Evolutionary conservation across 1,140 invertebrate genomes (phyloP).

Genomic region (Propsilocerus akamusi): DNA sequence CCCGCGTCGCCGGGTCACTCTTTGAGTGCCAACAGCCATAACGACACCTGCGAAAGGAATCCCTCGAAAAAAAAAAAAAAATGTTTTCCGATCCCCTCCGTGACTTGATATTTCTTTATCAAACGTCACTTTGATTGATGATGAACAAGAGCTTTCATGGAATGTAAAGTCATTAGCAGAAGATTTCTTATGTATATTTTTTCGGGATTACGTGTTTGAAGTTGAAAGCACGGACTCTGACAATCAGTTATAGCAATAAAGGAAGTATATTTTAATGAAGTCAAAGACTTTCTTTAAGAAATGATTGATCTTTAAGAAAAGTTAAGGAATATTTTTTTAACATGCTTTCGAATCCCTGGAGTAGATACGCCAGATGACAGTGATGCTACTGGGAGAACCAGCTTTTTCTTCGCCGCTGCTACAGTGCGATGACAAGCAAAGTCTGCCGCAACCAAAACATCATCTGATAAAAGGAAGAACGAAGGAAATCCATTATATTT

Average conservation of each 20-base stretch:
- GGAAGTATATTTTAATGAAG: constrained; percentile 12
- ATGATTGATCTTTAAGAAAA: constrained; percentile 23
- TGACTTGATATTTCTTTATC: constrained; percentile 31
- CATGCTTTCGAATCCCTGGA: constrained; percentile 26
- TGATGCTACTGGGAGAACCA: constrained; percentile 29
- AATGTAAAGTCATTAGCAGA: constrained; percentile 27
- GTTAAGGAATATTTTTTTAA: constrained; percentile 26
- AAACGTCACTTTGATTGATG: constrained; percentile 21
- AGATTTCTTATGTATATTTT: constrained; percentile 27
- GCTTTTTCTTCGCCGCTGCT: too few relatives aligned
- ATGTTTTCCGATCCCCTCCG: constrained; percentile 27
- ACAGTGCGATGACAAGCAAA: constrained; percentile 36
- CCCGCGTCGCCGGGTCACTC: constrained; percentile 4
- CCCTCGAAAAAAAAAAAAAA: constrained; percentile 8
- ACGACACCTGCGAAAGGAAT: neutral
- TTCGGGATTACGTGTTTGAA: constrained; percentile 19
- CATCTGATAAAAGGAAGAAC: constrained; percentile 20
- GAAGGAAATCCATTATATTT: constrained; percentile 13
- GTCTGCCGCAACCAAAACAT: constrained; percentile 28
- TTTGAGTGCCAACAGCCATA: neutral
- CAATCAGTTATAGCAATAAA: constrained; percentile 4
- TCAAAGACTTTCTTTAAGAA: constrained; percentile 17
- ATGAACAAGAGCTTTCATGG: constrained; percentile 15
- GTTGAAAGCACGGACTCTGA: constrained; percentile 6
- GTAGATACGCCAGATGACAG: constrained; percentile 46